Base-by-base conservation (phyloP, 64 coral and sea anemone genomes). In the Pocillopora damicornis region DNA sequence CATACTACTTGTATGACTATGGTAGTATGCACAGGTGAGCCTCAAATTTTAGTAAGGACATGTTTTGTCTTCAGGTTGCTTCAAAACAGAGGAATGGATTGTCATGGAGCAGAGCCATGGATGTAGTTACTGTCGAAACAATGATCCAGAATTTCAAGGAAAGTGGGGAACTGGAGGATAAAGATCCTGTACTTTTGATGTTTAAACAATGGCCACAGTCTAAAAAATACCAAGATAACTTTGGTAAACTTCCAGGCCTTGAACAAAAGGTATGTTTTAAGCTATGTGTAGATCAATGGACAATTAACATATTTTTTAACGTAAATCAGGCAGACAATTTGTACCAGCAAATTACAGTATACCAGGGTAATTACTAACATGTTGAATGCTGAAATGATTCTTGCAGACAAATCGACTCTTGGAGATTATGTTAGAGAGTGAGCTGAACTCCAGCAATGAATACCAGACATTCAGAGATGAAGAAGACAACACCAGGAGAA, bases 391-490 rank as follows among this genome's bases (percentile, higher is more conserved):
- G n/a, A n/a, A n/a, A n/a, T n/a, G n/a, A n/a, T n/a, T n/a, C n/a
- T 45, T 45, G 42, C 22, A 96, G 94, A 92, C 92, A 75, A 88
- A 92, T 63, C 65, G 77, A 62, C 92, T 92, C 92, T 88, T 91
- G 73, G 75, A 96, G 61, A 90, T 96, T 35, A 76, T 96, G 59
- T 82, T 96, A 10, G 38, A 67, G 17, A 79, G 89, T 73, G 94
- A 92, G 16, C 89, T 96, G 26, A 96, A 96, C 63, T 58, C 59
- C 38, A 77, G 87, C 59, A 96, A 90, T 63, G 82, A 82, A 93
- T 96, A 96, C 16, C 90, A 96, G 88, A 92, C 81, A 37, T 96
- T 92, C 36, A 87, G 90, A 37, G 94, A 96, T 88, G 69, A 76
- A 67, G 37, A 87, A 30, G 88, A 87, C 15, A 87, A 90, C 16